These are phyloP conservation scores for Garrulus glandarius DNA, from an alignment of 2,797 vertebrate genomes.

Conservation along the genomic window DNA sequence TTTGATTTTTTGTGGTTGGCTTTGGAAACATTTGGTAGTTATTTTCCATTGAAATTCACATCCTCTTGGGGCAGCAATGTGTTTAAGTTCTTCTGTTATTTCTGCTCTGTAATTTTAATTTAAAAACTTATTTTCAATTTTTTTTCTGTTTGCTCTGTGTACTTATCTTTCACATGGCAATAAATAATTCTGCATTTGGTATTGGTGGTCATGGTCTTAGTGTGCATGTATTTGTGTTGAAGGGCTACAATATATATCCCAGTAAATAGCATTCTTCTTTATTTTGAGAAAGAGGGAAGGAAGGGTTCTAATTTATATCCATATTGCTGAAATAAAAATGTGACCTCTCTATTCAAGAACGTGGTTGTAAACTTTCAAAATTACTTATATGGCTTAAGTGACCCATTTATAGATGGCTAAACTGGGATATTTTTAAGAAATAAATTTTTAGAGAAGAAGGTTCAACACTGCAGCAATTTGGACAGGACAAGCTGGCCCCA, in stretches of 20 bases:
- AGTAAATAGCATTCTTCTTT: neutral
- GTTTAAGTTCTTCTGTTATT: conserved; percentile 30
- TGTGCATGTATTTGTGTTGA: neutral
- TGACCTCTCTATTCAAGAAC: neutral
- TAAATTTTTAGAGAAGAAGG: neutral
- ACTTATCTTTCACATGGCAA: neutral
- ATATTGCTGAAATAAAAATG: neutral
- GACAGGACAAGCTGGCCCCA: neutral
- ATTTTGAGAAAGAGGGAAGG: neutral
- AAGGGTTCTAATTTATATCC: neutral
- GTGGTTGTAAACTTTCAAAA: neutral
- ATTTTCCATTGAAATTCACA: conserved; percentile 61
- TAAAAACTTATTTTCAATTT: neutral
- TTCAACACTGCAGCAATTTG: neutral
- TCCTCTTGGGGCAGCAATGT: conserved; percentile 25
- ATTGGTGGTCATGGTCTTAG: neutral
- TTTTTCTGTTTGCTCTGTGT: neutral
- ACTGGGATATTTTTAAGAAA: neutral
- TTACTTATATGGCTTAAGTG: neutral
- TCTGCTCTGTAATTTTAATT: conserved; percentile 5
- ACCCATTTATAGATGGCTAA: neutral
- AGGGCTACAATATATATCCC: neutral
- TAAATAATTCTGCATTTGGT: conserved; percentile 2
- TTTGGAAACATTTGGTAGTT: conserved; percentile 56
- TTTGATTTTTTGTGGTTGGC: conserved; percentile 54